Conservation (phyloP, 2,888 invertebrate genomes). For the Caenorhabditis sp. region DNA sequence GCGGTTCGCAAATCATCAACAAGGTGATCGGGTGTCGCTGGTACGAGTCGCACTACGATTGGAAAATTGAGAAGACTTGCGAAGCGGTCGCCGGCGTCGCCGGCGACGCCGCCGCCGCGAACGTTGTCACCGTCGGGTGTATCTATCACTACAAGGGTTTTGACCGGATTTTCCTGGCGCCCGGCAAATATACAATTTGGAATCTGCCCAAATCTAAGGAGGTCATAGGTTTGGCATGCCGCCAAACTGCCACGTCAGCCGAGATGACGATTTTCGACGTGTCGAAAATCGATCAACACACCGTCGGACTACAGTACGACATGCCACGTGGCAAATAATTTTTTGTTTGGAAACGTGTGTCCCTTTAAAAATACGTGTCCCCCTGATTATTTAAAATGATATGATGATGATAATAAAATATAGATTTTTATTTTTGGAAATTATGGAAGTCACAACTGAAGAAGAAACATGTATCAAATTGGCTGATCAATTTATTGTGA, state of each 20-base stretch:
- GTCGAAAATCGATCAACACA: constrained; percentile 40
- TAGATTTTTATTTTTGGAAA: no score
- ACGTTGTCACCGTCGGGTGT: constrained; percentile 60
- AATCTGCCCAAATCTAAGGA: constrained; percentile 52
- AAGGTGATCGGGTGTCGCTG: constrained; percentile 65
- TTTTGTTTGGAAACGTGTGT: neutral
- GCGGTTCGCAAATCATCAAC: constrained; percentile 58
- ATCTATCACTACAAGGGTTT: constrained; percentile 64
- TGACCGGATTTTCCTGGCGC: constrained; percentile 60
- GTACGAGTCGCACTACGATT: constrained; percentile 48
- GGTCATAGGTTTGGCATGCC: constrained; percentile 55
- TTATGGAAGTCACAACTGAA: no score
- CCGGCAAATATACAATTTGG: constrained; percentile 63
- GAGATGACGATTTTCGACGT: constrained; percentile 52
- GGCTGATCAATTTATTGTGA: no score
- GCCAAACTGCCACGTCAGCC: constrained; percentile 41
- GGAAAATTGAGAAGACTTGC: constrained; percentile 64
- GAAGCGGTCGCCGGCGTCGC: constrained; percentile 45
- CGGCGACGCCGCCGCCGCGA: constrained; percentile 45
- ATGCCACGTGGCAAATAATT: constrained; percentile 51
- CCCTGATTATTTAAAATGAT: neutral
- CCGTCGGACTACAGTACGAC: constrained; percentile 57
- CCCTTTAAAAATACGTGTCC: neutral
- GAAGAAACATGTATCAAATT: no score
- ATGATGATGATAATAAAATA: no score